Evolutionary conservation across 1,140 invertebrate species (phyloP), one percentile per base, ranked within the genome.

Genomic region (Drosophila guanche): DNA sequence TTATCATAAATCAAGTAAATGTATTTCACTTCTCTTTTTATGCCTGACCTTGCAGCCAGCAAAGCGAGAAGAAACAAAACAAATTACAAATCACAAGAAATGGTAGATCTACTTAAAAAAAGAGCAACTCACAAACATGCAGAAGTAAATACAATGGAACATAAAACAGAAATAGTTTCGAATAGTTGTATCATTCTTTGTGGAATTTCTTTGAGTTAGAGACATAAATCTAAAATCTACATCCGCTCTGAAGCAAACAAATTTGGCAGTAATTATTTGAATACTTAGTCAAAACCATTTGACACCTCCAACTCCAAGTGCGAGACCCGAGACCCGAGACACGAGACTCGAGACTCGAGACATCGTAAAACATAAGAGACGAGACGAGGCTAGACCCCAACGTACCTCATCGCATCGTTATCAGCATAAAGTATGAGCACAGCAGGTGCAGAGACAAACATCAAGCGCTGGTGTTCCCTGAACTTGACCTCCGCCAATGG

Each of bases 1-100:
- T 84, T 84, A 85, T 47, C 66, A 79, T 84, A 84, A 84, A 85
- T 85, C 71, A 79, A 76, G 67, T 85, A 63, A 84, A 75, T 54
- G 58, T 84, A 60, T 71, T 52, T 61, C 25, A 41, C 62, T 45
- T 59, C 54, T 56, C 7, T 3, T 10, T 37, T 37, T 12, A 12
- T 12, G 33, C 3, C 33, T 37, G 33, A 37, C 33, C 33, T 37
- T 7, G 10, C 10, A 12, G 10, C 33, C 33, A 37, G 1, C 33
- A 12, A 12, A 12, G 7, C 29, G 7, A 8, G 10, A 12, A 37
- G 4, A 37, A 12, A 37, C 10, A 37, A 12, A 37, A 20, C 16
- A 10, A 41, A 45, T 50, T 27, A 63, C 29, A 48, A 68, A n/a
- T 4, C 10, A 4, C 23, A 12, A 57, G 2, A 40, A 37, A 16